These are phyloP conservation scores for Dendronephthya gigantea DNA, from an alignment of 64 coral and sea anemone genomes.

Conservation along the genomic window DNA sequence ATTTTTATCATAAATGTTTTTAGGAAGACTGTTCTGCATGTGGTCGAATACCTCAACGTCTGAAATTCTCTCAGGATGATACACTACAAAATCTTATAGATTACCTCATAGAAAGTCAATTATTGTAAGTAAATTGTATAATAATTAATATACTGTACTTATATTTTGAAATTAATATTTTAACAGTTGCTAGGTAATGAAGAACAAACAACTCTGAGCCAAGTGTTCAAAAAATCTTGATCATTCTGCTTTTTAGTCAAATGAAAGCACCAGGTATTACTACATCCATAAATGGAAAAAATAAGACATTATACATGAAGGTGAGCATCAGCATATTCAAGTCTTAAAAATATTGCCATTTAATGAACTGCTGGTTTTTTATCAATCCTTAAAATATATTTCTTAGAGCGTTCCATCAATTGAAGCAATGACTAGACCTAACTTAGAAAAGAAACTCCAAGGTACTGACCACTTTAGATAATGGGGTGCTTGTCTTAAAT, in stretches of 20 bases:
- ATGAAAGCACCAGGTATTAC: constrained; percentile 92
- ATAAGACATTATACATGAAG: constrained; percentile 95
- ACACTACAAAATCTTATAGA: constrained; percentile 72
- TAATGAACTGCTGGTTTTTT: no score
- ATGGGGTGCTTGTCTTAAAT: no score
- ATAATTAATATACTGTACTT: no score
- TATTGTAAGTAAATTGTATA: constrained; percentile 54
- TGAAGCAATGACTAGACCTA: constrained; percentile 79
- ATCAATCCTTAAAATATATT: background rate
- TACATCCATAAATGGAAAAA: constrained; percentile 76
- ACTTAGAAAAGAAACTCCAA: constrained; percentile 61
- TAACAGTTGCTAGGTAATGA: no score
- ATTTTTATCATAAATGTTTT: background rate
- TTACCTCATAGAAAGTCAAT: constrained; percentile 47
- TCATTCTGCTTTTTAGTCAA: constrained; percentile 47
- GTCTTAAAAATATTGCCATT: no score
- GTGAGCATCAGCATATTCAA: constrained; percentile 21
- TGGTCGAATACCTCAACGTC: constrained; percentile 65
- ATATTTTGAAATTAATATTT: background rate
- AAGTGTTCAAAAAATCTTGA: background rate
- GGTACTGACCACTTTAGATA: constrained; percentile 16
- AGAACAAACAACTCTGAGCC: no score
- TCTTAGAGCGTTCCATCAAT: constrained; percentile 75
- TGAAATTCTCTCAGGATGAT: constrained; percentile 52
- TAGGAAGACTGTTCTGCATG: constrained; percentile 93